These are phyloP conservation scores for Tadarida brasiliensis DNA, from an alignment of 2,797 vertebrate genomes.

Conservation along the genomic window DNA sequence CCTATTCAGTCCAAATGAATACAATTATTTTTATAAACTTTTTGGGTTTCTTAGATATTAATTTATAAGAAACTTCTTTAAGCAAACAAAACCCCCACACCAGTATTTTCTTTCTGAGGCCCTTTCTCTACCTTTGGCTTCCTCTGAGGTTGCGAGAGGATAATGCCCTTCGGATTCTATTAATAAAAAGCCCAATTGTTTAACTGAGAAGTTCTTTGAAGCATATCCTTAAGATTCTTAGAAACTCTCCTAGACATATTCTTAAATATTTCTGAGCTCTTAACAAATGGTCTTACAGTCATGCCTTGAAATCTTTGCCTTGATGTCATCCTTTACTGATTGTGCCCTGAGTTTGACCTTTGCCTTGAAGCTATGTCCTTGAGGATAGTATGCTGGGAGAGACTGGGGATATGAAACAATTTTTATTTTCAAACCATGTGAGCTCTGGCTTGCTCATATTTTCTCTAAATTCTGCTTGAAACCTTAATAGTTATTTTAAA, in stretches of 20 bases:
- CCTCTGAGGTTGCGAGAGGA: background rate
- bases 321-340: background rate
- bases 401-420: background rate
- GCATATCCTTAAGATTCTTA: background rate
- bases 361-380: slow-evolving; percentile 42
- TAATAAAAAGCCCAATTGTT: background rate
- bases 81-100: background rate
- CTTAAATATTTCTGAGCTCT: background rate
- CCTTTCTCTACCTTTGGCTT: background rate
- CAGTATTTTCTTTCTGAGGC: background rate
- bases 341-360: background rate
- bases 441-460: background rate
- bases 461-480: slow-evolving; percentile 8
- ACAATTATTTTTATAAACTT: background rate
- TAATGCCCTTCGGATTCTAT: background rate
- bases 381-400: slow-evolving; percentile 16
- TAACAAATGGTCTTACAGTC: background rate
- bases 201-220: background rate
- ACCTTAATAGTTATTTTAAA: background rate
- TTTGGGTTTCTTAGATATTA: background rate
- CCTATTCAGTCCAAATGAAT: background rate
- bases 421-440: slow-evolving; percentile 58
- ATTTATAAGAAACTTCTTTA: slow-evolving; percentile 5
- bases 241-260: background rate
- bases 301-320: background rate